Percentiles rank a stretch among this genome's conserved stretches.
Conservation (phyloP, 2,888 invertebrate species). For the Meganola albula region DNA sequence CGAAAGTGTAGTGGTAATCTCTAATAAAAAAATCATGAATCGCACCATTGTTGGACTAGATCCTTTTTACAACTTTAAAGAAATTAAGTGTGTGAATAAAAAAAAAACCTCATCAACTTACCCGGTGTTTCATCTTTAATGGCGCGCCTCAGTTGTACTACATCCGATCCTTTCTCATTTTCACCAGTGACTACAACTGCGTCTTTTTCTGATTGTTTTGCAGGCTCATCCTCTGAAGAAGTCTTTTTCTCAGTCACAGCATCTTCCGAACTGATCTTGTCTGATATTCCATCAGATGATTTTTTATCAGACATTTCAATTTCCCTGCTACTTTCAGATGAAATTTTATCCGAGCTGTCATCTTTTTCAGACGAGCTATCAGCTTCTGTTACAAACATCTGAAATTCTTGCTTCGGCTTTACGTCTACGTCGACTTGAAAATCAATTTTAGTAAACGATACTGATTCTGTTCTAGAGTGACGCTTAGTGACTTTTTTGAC, state of each 20-base stretch:
- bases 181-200: slow-evolving; percentile 31
- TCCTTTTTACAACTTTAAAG: background rate
- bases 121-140: slow-evolving; percentile 43
- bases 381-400: slow-evolving; percentile 70
- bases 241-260: slow-evolving; percentile 73
- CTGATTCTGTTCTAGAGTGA: slow-evolving; percentile 67
- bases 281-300: slow-evolving; percentile 72
- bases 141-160: slow-evolving; percentile 29
- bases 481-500: slow-evolving; percentile 69
- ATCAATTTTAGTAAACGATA: slow-evolving; percentile 65
- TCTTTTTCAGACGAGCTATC: slow-evolving; percentile 66
- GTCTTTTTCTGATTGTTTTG: slow-evolving; percentile 35
- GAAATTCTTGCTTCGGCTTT: slow-evolving; percentile 59
- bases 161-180: slow-evolving; percentile 36
- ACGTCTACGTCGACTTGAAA: slow-evolving; percentile 49
- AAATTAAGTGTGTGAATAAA: background rate
- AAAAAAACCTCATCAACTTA: slow-evolving; percentile 32
- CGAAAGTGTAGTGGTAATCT: background rate
- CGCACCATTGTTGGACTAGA: background rate
- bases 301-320: slow-evolving; percentile 71
- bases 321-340: slow-evolving; percentile 72
- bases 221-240: slow-evolving; percentile 63
- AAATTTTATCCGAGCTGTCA: slow-evolving; percentile 70
- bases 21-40: background rate
- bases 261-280: slow-evolving; percentile 72